Evolutionary conservation across 2,888 invertebrate species (phyloP).

Genomic region (Troides helena): DNA sequence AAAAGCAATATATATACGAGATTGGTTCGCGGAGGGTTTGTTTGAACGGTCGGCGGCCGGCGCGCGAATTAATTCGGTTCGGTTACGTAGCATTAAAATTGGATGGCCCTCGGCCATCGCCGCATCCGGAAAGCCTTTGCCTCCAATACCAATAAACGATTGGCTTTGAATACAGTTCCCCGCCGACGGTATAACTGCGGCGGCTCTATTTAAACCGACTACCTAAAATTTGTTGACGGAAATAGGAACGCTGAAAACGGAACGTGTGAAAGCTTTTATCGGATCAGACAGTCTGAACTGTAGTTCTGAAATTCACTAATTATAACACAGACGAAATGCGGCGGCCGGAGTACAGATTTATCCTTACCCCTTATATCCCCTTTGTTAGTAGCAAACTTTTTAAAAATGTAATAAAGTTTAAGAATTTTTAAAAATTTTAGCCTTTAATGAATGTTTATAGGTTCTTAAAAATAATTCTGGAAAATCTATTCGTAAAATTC

Average conservation of each 20-base stretch:
- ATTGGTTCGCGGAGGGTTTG: slow-evolving; percentile 45
- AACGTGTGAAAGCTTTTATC: slow-evolving; percentile 52
- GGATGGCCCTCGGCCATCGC: slow-evolving; percentile 41
- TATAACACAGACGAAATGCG: slow-evolving; percentile 10
- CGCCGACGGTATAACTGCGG: slow-evolving; percentile 30
- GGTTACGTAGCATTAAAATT: slow-evolving; percentile 62
- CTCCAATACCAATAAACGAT: slow-evolving; percentile 63
- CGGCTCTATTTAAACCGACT: slow-evolving; percentile 42
- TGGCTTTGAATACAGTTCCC: slow-evolving; percentile 43
- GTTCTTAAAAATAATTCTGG: too few species aligned
- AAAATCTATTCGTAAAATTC: too few species aligned
- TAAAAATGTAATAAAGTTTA: background rate
- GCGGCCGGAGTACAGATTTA: background rate
- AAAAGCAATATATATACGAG: slow-evolving; percentile 57
- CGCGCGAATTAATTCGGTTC: slow-evolving; percentile 55
- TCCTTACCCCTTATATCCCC: background rate
- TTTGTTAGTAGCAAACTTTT: background rate
- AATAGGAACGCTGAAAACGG: slow-evolving; percentile 46
- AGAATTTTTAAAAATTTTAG: too few species aligned
- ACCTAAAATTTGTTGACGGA: slow-evolving; percentile 56
- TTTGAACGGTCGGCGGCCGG: slow-evolving; percentile 47
- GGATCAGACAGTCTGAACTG: slow-evolving; percentile 56
- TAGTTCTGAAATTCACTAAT: slow-evolving; percentile 25
- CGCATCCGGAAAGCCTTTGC: slow-evolving; percentile 50
- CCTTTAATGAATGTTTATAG: too few species aligned